Percentiles rank a stretch among this genome's conserved stretches.
Evolutionary conservation across 2,113 vertebrate genomes (phyloP).

Genomic region (Pithys albifrons): DNA sequence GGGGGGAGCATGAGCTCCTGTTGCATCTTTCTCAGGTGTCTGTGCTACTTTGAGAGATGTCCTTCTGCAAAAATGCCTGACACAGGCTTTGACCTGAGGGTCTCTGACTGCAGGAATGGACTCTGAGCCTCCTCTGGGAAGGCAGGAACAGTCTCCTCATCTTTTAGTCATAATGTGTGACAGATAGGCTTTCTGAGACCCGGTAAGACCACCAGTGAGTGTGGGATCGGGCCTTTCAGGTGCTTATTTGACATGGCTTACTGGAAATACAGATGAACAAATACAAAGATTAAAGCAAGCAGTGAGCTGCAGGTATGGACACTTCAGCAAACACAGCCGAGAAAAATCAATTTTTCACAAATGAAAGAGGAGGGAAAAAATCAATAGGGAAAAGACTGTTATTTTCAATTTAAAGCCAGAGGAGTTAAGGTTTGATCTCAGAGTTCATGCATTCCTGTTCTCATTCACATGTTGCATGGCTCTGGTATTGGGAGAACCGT

Average conservation of each 20-base stretch:
- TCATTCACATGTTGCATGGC: constrained; percentile 48
- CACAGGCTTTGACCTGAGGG: neutral
- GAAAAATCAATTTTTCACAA: constrained; percentile 62
- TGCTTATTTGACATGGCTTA: constrained; percentile 7
- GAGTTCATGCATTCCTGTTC: constrained; percentile 58
- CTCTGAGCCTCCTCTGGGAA: neutral
- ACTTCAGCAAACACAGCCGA: neutral
- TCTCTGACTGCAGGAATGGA: neutral
- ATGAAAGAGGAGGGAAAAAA: constrained; percentile 61
- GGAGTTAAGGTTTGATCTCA: neutral
- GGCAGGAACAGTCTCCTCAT: neutral
- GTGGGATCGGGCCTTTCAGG: neutral
- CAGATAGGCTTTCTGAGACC: neutral
- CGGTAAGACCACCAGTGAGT: neutral
- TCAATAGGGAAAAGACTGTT: constrained; percentile 60
- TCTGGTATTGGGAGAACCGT: constrained; percentile 44
- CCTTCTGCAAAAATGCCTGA: neutral
- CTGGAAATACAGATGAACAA: constrained; percentile 5
- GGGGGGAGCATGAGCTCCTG: fast-evolving
- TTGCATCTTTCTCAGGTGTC: neutral
- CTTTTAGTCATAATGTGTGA: neutral
- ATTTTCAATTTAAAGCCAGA: constrained; percentile 51
- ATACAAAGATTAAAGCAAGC: constrained; percentile 48
- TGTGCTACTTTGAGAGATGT: neutral
- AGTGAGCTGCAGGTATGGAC: constrained; percentile 19